Evolutionary conservation across 64 coral and sea anemone genomes (phyloP).

Genomic region (Acropora yongei): DNA sequence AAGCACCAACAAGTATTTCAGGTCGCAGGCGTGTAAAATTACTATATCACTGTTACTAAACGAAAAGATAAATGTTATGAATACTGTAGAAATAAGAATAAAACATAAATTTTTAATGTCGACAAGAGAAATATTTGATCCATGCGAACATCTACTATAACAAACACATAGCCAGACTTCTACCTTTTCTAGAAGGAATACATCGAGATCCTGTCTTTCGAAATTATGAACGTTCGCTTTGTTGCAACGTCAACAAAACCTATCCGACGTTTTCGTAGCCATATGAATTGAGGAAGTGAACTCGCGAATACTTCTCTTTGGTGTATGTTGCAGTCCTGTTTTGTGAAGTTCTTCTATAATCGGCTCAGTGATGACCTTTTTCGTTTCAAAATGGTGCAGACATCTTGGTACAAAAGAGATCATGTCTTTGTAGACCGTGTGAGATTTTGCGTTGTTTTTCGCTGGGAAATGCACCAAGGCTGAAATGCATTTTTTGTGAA

Average conservation of each 20-base stretch:
- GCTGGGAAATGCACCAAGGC: conserved; percentile 16
- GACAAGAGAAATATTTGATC: conserved; percentile 5
- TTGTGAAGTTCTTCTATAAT: conserved; percentile 26
- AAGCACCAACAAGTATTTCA: no score
- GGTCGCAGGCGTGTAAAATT: no score
- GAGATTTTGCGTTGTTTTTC: conserved; percentile 18
- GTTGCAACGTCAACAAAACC: neutral
- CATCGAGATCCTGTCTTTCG: no score
- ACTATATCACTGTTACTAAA: no score
- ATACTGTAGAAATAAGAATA: neutral
- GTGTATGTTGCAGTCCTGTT: conserved; percentile 8
- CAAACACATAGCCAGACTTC: no score
- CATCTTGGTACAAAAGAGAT: conserved; percentile 20
- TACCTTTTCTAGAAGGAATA: neutral
- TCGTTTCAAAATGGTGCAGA: conserved; percentile 21
- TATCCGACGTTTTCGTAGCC: neutral
- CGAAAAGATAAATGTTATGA: no score
- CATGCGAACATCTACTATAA: no score
- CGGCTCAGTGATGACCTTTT: conserved; percentile 19
- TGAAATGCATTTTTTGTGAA: conserved; percentile 23
- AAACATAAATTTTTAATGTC: neutral
- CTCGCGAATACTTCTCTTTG: neutral
- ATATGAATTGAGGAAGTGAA: conserved; percentile 20
- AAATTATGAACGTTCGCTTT: no score
- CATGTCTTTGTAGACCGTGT: conserved; percentile 16